A percentile compares a stretch with the other conserved stretches of the same genome.
Evolutionary conservation across 1,140 invertebrate genomes (phyloP).

Genomic region (Drosophila sechellia): DNA sequence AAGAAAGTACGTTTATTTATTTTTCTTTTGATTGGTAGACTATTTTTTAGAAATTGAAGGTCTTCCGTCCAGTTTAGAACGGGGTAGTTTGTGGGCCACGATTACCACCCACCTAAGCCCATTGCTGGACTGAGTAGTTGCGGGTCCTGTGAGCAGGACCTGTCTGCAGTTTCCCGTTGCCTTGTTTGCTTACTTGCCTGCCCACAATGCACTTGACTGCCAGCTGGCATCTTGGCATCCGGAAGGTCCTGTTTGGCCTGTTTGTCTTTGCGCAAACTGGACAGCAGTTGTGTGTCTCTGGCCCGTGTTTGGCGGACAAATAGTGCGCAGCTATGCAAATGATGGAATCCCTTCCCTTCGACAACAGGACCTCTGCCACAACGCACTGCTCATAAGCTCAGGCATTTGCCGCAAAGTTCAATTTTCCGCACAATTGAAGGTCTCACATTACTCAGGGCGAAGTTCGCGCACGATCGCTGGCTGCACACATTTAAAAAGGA

Average conservation of each 20-base stretch:
- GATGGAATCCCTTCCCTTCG: not conserved
- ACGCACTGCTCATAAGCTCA: conserved; percentile 26
- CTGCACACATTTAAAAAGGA: conserved; percentile 28
- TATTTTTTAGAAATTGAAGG: too few relatives aligned
- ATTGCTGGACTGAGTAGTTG: conserved; percentile 2
- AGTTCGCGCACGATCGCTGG: conserved; percentile 32
- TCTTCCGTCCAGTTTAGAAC: too few relatives aligned
- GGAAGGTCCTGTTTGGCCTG: conserved; percentile 10
- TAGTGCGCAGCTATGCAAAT: conserved; percentile 49
- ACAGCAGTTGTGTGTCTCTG: conserved; percentile 17
- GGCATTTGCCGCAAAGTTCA: conserved; percentile 43
- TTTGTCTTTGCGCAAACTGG: conserved; percentile 42
- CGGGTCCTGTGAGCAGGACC: conserved; percentile 16
- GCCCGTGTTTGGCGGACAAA: conserved; percentile 35
- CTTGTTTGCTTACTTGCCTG: conserved; percentile 39
- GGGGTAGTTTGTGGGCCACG: not conserved
- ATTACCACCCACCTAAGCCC: not conserved
- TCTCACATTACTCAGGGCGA: conserved; percentile 34
- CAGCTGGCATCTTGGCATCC: conserved; percentile 42
- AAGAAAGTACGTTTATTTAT: too few relatives aligned
- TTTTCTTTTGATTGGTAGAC: too few relatives aligned
- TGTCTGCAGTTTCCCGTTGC: conserved; percentile 10
- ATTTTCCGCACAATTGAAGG: conserved; percentile 64
- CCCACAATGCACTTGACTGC: conserved; percentile 31
- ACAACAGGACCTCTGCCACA: not conserved